Base-by-base conservation (phyloP, 2,888 invertebrate species). In the Apotomis betuletana region DNA sequence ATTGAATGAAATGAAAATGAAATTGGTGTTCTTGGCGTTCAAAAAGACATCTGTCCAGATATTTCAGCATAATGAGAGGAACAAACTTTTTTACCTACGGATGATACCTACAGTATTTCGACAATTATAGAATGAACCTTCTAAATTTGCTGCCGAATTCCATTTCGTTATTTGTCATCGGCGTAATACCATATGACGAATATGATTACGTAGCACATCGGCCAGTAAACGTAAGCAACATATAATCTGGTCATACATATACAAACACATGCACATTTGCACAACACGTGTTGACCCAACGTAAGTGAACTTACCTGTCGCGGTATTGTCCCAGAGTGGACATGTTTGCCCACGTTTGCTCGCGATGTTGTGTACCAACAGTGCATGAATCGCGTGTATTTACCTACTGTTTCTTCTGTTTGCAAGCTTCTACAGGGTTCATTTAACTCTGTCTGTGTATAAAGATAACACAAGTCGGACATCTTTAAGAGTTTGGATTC, bases 221-320 rank as follows among this genome's bases (percentile, higher is more conserved):
- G 27, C 27, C 27, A 27, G 27, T 27, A 27, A 27, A 27, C 27
- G 27, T 27, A 27, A 27, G 27, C 27, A 27, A 27, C 27, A 41
- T 6, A 41, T 41, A 13, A 5, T 41, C 41, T n/a, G 41, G 58
- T 38, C 12, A 58, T 58, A 38, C 58, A 9, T n/a, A n/a, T 38
- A 64, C 12, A 41, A 58, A 64, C 15, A 41, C 10, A n/a, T 13
- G 15, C 44, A 54, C 41, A 41, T 41, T 6, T 12, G 12, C 59
- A n/a, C 44, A 36, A 13, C 36, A 44, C 44, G 41, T 65, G 55
- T 65, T 65, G 64, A 65, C 64, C 13, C 63, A 41, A 54, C 62
- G n/a, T 58, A 58, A 64, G 63, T 64, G 63, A 13, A 65, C 64
- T 65, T 64, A 54, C 64, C 54, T 55, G 64, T 8, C 55, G 44